These are phyloP conservation scores for Meliscaeva auricollis DNA, from an alignment of 2,888 invertebrate species.

Conservation along the genomic window DNA sequence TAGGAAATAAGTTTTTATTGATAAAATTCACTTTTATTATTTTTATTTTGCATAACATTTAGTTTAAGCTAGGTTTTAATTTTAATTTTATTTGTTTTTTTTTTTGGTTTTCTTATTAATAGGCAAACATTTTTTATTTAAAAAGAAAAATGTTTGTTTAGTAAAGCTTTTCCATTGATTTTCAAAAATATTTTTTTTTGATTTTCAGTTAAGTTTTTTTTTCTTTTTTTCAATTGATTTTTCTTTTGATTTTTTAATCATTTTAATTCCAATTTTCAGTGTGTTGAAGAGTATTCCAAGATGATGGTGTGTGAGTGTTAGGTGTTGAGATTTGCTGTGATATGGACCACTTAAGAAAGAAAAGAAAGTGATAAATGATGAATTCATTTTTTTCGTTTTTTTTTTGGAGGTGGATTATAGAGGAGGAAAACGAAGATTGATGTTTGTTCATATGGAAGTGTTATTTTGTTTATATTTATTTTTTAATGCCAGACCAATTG, in stretches of 20 bases:
- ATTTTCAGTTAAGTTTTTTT: conserved; percentile 37
- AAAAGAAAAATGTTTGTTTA: conserved; percentile 18
- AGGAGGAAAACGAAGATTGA: conserved; percentile 59
- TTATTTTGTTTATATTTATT: background rate
- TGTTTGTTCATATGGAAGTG: conserved; percentile 37
- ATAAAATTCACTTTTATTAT: conserved; percentile 52
- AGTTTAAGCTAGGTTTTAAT: conserved; percentile 53
- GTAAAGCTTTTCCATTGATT: conserved; percentile 73
- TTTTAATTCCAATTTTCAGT: conserved; percentile 66
- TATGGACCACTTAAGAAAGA: conserved; percentile 74
- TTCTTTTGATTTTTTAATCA: conserved; percentile 32
- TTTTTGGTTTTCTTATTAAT: conserved; percentile 45
- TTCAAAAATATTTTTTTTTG: conserved; percentile 39
- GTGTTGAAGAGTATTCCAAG: conserved; percentile 68
- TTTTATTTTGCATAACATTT: conserved; percentile 46
- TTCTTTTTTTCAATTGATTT: background rate
- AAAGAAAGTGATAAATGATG: conserved; percentile 74
- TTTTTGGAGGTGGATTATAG: conserved; percentile 45
- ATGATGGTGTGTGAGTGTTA: conserved; percentile 75
- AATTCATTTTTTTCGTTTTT: conserved; percentile 18
- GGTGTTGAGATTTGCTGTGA: conserved; percentile 74
- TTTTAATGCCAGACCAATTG: conserved; percentile 44
- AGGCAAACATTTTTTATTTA: conserved; percentile 45
- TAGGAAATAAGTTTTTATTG: conserved; percentile 45
- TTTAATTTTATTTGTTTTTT: conserved; percentile 33